Evolutionary conservation across 2,888 invertebrate species (phyloP), one percentile per base, ranked within the genome.

Genomic region (Ferdinandea cuprea): DNA sequence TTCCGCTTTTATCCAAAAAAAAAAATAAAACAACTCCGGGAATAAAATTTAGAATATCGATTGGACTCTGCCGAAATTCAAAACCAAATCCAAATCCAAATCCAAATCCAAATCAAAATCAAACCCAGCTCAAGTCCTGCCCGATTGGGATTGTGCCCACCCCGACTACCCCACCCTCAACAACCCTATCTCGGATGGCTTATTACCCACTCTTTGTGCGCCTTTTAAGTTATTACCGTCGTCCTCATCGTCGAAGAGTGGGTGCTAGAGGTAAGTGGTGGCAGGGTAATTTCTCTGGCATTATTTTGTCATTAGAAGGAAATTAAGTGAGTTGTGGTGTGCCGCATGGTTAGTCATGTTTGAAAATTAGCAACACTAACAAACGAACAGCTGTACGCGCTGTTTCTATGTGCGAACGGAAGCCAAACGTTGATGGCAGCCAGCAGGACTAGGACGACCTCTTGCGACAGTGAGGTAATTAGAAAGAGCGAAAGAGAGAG

Each of bases 221-320:
- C 37, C 25, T 54, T 63, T 65, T 46, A 58, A 65, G 40, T 76
- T 69, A 74, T 69, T 63, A 50, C 63, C 56, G 40, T 19, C 35
- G n/a, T n/a, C n/a, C n/a, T n/a, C n/a, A n/a, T n/a, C n/a, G n/a
- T n/a, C n/a, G n/a, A 21, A 2, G 17, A 7, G 15, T 15, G 68
- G 42, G 56, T 7, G 44, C 21, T 3, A 21, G 28, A 5, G 25
- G 61, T 46, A 52, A 65, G 52, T 44, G 48, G n/a, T 52, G 59
- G 71, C 59, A 66, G 66, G 66, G 66, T 83, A 83, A 83, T 83
- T 81, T 68, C 71, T 42, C 17, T 61, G 48, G 81, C 54, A 83
- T 83, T 83, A 83, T 83, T 76, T 77, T 77, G 81, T 83, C 81
- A 83, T 83, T 83, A 83, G 71, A 83, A 77, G 76, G 76, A 66